phyloP scores from a whole-genome alignment of 2,888 invertebrate genomes.

The Oscheius sp. region DNA sequence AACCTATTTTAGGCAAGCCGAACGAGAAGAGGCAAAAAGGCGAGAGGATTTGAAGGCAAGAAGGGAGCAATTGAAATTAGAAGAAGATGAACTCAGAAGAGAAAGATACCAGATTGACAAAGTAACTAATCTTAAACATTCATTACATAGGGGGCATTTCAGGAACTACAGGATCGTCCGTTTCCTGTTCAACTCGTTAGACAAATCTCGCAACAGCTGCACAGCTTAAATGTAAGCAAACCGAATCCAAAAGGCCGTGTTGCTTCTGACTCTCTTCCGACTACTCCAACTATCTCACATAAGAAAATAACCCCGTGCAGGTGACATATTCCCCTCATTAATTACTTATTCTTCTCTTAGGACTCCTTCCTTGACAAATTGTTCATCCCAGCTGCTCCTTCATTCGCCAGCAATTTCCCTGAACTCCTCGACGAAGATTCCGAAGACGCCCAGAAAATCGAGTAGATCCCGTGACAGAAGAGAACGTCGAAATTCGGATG shows the following conservation, averaged over 20 bases:
- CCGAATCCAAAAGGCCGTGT: not conserved
- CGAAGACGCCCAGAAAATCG: slow-evolving; percentile 23
- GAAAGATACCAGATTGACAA: slow-evolving; percentile 50
- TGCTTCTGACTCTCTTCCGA: slow-evolving; percentile 58
- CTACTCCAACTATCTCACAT: slow-evolving; percentile 53
- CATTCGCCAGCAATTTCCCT: slow-evolving; percentile 9
- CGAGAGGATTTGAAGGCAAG: slow-evolving; percentile 54
- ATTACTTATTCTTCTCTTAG: slow-evolving; percentile 1
- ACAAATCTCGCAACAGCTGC: slow-evolving; percentile 45
- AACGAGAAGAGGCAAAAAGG: slow-evolving; percentile 53
- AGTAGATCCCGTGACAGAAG: slow-evolving; percentile 33
- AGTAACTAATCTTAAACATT: not conserved
- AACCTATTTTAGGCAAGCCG: slow-evolving; percentile 44
- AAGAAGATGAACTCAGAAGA: slow-evolving; percentile 46
- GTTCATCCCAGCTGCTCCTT: slow-evolving; percentile 34
- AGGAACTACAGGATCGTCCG: slow-evolving; percentile 36
- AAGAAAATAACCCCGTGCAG: slow-evolving; percentile 32
- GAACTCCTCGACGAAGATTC: slow-evolving; percentile 21
- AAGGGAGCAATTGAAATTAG: slow-evolving; percentile 54
- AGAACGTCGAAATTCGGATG: slow-evolving; percentile 45
- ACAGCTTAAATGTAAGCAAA: slow-evolving; percentile 26
- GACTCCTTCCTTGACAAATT: slow-evolving; percentile 43
- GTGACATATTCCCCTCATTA: not conserved
- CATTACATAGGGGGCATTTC: too few species aligned
- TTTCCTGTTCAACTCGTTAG: slow-evolving; percentile 37